A percentile compares a stretch with the other conserved stretches of the same genome.
Evolutionary conservation across 2,113 vertebrate species (phyloP).

Genomic region (Dasyurus viverrinus): DNA sequence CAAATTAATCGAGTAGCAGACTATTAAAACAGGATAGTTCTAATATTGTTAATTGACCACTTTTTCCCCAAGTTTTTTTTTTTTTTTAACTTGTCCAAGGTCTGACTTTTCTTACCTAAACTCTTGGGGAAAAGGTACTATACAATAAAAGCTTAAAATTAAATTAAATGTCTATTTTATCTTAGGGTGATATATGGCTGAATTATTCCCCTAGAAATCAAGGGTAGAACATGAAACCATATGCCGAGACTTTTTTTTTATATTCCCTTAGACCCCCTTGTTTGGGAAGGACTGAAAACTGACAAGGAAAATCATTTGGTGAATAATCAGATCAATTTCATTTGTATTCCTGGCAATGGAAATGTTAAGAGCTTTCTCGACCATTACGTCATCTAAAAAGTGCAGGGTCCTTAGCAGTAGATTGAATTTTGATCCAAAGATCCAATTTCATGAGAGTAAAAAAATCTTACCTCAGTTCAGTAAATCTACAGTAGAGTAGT

Average conservation of each 20-base stretch:
- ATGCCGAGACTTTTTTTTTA: constrained; percentile 26
- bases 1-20: background rate
- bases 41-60: background rate
- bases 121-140: constrained; percentile 37
- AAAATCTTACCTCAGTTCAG: constrained; percentile 74
- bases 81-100: constrained; percentile 54
- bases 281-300: constrained; percentile 51
- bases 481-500: constrained; percentile 69
- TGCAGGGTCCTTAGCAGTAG: constrained; percentile 56
- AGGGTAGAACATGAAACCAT: background rate
- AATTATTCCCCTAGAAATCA: constrained; percentile 48
- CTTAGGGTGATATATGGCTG: constrained; percentile 38
- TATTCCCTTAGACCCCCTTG: constrained; percentile 47
- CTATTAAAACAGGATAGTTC: background rate
- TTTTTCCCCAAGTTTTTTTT: background rate
- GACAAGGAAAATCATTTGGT: constrained; percentile 66
- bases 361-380: constrained; percentile 73
- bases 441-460: constrained; percentile 74
- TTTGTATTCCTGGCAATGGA: constrained; percentile 78
- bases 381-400: constrained; percentile 67
- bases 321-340: constrained; percentile 77
- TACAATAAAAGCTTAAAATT: constrained; percentile 43
- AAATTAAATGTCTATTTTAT: constrained; percentile 23
- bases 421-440: constrained; percentile 76
- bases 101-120: constrained; percentile 29